phyloP scores from a whole-genome alignment of 2,113 vertebrate genomes.

The Thalassoma bifasciatum region DNA sequence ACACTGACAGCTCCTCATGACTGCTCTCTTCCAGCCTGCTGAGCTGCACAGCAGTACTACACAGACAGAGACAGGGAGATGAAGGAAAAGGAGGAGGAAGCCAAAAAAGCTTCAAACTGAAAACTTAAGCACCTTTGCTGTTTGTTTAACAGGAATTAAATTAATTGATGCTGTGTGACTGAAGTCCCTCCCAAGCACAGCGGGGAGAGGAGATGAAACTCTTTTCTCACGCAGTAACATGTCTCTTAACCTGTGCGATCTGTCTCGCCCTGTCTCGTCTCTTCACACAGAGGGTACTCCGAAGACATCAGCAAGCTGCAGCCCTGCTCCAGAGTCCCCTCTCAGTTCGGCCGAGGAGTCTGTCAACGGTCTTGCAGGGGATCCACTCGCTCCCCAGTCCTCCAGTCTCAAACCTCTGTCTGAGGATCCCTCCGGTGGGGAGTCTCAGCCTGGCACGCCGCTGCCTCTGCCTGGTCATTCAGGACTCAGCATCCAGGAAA shows the following conservation, averaged over 20 bases:
- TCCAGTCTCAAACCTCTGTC: conserved; percentile 84
- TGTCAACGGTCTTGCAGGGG: conserved; percentile 86
- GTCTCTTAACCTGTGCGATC: conserved; percentile 41
- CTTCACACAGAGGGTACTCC: conserved; percentile 90
- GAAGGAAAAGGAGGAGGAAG: conserved; percentile 72
- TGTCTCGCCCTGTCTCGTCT: conserved; percentile 52
- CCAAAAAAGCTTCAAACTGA: conserved; percentile 75
- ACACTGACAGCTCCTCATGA: conserved; percentile 96
- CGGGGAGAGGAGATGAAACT: conserved; percentile 41
- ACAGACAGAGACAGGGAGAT: conserved; percentile 79
- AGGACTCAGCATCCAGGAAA: conserved; percentile 92
- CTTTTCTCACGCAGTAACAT: conserved; percentile 11
- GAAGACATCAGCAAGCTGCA: conserved; percentile 96
- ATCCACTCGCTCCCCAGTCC: conserved; percentile 86
- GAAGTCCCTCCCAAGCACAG: conserved; percentile 55
- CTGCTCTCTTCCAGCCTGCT: conserved; percentile 98
- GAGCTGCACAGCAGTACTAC: conserved; percentile 78
- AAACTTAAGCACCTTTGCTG: conserved; percentile 77
- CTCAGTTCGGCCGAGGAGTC: conserved; percentile 94
- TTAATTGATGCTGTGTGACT: conserved; percentile 62
- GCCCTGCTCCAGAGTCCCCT: conserved; percentile 94
- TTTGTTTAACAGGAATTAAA: conserved; percentile 71
- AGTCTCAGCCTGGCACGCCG: conserved; percentile 88
- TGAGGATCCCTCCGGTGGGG: conserved; percentile 84
- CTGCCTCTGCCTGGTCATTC: conserved; percentile 87